Evolutionary conservation across 1,140 invertebrate genomes (phyloP), one percentile per base, ranked within the genome.

Genomic region (Drosophila kikkawai): DNA sequence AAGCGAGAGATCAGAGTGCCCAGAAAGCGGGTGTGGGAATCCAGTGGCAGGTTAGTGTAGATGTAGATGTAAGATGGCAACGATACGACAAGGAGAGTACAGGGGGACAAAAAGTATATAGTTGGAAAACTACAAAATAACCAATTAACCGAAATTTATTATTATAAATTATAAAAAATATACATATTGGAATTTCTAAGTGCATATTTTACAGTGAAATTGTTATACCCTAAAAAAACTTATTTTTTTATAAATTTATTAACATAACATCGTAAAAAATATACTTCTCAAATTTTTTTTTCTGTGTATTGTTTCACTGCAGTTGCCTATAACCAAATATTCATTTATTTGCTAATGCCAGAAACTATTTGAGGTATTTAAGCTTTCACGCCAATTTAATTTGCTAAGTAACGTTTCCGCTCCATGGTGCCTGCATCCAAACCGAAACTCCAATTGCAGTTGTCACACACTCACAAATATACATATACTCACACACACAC

Each of bases 381-480:
- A 26, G 67, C 47, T 63, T 75, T 73, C 69, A 73, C 56, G 57
- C 57, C 47, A 56, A 76, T 76, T 76, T 76, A 51, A 45, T 45
- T 59, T 76, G 39, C n/a, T 37, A 48, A 78, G 50, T 32, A 17
- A 45, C 22, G 17, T 48, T 59, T 41, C 22, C 22, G 41, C 55
- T 69, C 75, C 75, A 78, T 75, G 37, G 75, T 78, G 56, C 32
- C 39, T 77, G 73, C 63, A 51, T 58, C 53, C 64, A 48, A 77
- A 41, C 74, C 39, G 36, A 66, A 77, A 77, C 71, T 76, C 34
- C 61, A 67, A 57, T 68, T 68, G 83, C 75, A 82, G 68, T 63
- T 60, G 58, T 50, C 57, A 56, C 61, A 69, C 56, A 63, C 56
- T 68, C 63, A 47, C 36, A 74, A 15, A 45, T 15, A 39, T 13